phyloP scores from a whole-genome alignment of 2,113 vertebrate species.

The Mustelus asterias region DNA sequence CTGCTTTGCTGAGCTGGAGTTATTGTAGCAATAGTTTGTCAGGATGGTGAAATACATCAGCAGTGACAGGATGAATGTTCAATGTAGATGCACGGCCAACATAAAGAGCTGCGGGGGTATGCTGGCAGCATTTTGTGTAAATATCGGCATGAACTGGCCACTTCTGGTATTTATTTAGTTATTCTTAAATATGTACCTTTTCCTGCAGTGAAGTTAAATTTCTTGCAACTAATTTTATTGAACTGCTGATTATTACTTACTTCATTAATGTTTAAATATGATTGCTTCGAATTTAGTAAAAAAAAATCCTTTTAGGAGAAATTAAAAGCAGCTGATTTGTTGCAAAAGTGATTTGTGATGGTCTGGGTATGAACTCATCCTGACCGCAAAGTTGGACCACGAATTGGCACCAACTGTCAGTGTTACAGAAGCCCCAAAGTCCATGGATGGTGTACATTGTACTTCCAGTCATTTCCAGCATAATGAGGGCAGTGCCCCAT shows the following conservation, averaged over 20 bases:
- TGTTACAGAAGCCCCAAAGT: background rate
- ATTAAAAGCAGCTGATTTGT: background rate
- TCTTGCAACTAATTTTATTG: background rate
- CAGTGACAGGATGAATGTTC: slow-evolving; percentile 30
- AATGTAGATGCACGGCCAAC: background rate
- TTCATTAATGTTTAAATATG: background rate
- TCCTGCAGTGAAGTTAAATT: background rate
- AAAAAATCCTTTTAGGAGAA: background rate
- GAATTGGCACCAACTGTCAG: background rate
- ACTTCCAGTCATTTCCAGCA: no score
- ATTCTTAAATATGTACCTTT: background rate
- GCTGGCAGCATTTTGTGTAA: slow-evolving; percentile 19
- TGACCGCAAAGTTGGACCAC: background rate
- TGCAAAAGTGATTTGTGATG: background rate
- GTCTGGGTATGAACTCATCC: background rate
- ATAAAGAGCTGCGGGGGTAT: background rate
- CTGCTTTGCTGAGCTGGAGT: background rate
- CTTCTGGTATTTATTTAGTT: background rate
- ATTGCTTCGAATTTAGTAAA: background rate
- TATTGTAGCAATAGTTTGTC: background rate
- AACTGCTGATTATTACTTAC: background rate
- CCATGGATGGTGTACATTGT: no score
- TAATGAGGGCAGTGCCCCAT: no score
- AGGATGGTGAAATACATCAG: slow-evolving; percentile 12
- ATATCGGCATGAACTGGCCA: background rate